These are phyloP conservation scores for Platichthys flesus DNA, from an alignment of 2,113 vertebrate genomes.

Conservation along the genomic window DNA sequence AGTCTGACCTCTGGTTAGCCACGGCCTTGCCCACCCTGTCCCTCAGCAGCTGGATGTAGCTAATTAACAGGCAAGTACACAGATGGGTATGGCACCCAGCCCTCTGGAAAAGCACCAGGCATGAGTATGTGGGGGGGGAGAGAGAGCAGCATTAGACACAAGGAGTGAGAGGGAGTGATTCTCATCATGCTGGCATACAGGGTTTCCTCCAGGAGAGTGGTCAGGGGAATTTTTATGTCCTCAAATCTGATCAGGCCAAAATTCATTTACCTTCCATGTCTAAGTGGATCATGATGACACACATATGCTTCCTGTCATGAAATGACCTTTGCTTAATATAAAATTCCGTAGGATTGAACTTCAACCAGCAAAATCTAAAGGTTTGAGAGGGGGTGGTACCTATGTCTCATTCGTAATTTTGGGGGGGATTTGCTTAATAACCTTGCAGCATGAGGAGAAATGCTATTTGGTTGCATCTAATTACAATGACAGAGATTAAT, in stretches of 20 bases:
- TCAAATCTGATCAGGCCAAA: too few relatives aligned
- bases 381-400: not conserved
- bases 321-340: too few relatives aligned
- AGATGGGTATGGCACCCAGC: constrained; percentile 42
- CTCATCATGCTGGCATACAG: not conserved
- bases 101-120: constrained; percentile 38
- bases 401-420: not conserved
- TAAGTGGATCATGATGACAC: too few relatives aligned
- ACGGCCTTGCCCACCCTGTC: constrained; percentile 30
- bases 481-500: not conserved
- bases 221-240: not conserved
- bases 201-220: not conserved
- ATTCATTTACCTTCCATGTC: too few relatives aligned
- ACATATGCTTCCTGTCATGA: too few relatives aligned
- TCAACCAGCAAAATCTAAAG: not conserved
- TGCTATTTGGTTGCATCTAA: not conserved
- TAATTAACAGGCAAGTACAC: constrained; percentile 58
- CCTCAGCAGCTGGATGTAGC: constrained; percentile 60
- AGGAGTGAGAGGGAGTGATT: not conserved
- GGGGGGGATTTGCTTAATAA: not conserved
- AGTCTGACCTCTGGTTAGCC: constrained; percentile 49
- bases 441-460: not conserved
- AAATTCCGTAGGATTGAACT: not conserved
- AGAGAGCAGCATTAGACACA: not conserved
- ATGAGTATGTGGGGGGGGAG: not conserved